Conservation (phyloP, 2,888 invertebrate genomes). For the Uropetala carovei region DNA sequence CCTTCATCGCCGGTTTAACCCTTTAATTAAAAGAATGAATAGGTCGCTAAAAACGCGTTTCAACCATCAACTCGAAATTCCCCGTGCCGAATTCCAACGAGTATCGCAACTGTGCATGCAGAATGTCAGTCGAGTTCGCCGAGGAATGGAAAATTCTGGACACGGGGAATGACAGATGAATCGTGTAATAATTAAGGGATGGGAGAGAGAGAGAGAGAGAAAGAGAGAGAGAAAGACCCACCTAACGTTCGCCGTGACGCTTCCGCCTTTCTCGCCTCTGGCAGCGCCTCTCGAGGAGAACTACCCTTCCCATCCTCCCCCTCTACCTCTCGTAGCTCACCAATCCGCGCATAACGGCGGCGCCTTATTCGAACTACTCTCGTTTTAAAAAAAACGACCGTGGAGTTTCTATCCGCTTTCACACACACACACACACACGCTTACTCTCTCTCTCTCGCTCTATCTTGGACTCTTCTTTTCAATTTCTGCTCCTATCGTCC, state of each 20-base stretch:
- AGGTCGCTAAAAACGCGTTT: too few relatives aligned
- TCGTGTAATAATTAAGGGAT: too few relatives aligned
- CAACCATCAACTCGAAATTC: background rate
- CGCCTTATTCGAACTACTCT: background rate
- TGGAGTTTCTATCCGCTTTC: too few relatives aligned
- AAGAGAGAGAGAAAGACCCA: too few relatives aligned
- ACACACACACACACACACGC: too few relatives aligned
- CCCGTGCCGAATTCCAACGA: background rate
- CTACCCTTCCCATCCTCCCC: background rate
- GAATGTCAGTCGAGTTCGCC: background rate
- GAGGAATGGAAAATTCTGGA: background rate
- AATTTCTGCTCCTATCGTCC: too few relatives aligned
- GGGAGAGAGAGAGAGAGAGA: too few relatives aligned
- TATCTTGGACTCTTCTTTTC: too few relatives aligned
- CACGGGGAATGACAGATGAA: background rate
- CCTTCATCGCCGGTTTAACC: too few relatives aligned
- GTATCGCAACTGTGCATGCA: background rate
- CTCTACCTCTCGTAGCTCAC: background rate
- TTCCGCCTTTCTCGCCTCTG: background rate
- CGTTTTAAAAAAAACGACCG: too few relatives aligned
- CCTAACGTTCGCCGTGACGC: background rate
- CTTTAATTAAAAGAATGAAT: too few relatives aligned
- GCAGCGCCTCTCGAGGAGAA: constrained; percentile 14
- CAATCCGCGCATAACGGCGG: background rate
- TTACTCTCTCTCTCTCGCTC: too few relatives aligned